Percentiles rank a stretch among this genome's conserved stretches.
phyloP scores from a whole-genome alignment of 1,140 invertebrate species.

The Brachionus plicatilis region DNA sequence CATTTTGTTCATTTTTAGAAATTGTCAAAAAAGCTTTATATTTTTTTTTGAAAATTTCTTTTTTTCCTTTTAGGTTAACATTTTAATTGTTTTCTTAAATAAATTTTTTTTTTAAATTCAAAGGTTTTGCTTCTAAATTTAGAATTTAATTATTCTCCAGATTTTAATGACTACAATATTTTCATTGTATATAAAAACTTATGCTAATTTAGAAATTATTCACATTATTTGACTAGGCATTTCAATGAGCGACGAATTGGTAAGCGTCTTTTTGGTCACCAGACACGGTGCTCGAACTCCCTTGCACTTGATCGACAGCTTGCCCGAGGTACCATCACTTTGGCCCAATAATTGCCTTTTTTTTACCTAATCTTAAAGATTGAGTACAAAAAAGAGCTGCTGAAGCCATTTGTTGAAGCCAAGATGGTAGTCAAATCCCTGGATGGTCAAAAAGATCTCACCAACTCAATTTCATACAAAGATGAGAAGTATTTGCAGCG shows the following conservation, averaged over 20 bases:
- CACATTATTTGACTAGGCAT: background rate
- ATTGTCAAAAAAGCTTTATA: background rate
- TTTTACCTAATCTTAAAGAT: background rate
- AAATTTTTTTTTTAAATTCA: background rate
- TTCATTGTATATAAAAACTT: background rate
- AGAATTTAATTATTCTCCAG: background rate
- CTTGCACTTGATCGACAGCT: background rate
- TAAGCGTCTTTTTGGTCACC: conserved; percentile 18
- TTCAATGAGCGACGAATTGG: background rate
- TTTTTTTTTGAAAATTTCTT: too few species aligned
- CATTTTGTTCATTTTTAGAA: background rate
- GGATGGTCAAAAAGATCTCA: background rate
- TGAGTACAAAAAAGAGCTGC: background rate
- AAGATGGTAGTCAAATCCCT: background rate
- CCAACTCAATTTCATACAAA: background rate
- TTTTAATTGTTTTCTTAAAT: background rate
- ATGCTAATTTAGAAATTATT: background rate
- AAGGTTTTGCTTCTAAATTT: background rate
- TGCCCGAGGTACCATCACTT: background rate
- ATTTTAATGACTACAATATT: background rate
- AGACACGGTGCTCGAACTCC: conserved; percentile 37
- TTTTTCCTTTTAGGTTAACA: background rate
- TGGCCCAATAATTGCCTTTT: background rate
- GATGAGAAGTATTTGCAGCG: background rate
- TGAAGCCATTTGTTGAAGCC: background rate